Percentiles rank a stretch among this genome's conserved stretches.
phyloP scores from a whole-genome alignment of 2,797 vertebrate genomes.

The Epinephelus awoara region DNA sequence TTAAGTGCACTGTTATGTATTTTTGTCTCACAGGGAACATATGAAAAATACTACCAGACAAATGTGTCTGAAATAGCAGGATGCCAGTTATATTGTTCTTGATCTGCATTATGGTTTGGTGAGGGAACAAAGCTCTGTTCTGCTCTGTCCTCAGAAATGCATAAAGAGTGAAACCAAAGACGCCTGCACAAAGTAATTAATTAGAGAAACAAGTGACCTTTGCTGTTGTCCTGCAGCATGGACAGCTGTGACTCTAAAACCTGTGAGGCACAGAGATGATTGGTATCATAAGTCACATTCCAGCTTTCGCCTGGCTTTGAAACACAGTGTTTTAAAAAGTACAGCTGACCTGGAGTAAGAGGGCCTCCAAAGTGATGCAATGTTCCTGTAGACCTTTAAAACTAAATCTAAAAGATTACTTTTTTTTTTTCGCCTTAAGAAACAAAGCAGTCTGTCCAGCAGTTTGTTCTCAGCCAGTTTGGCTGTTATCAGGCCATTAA shows the following conservation, averaged over 20 bases:
- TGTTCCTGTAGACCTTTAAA: constrained; percentile 17
- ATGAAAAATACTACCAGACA: constrained; percentile 60
- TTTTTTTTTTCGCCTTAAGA: not conserved
- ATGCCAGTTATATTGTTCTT: constrained; percentile 39
- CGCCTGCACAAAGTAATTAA: constrained; percentile 72
- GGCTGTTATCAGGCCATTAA: too few relatives aligned
- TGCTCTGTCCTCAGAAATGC: constrained; percentile 43
- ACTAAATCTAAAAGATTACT: not conserved
- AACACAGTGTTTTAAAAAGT: constrained; percentile 43
- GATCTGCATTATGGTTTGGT: constrained; percentile 43
- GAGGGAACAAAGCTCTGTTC: constrained; percentile 44
- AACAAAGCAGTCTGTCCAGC: not conserved
- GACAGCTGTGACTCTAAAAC: constrained; percentile 57
- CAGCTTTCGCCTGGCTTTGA: constrained; percentile 40
- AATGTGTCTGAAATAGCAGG: constrained; percentile 49
- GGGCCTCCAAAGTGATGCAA: constrained; percentile 2
- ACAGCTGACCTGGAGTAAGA: constrained; percentile 25
- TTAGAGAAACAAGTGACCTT: constrained; percentile 78
- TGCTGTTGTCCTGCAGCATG: constrained; percentile 57
- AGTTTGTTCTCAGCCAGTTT: too few relatives aligned
- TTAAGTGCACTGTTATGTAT: constrained; percentile 69
- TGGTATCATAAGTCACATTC: constrained; percentile 73
- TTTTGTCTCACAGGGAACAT: constrained; percentile 64
- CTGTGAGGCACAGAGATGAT: constrained; percentile 67
- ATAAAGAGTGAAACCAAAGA: constrained; percentile 54